Percentiles rank a stretch among this genome's conserved stretches.
Evolutionary conservation across 1,140 invertebrate species (phyloP).

Genomic region (Trichonephila clavipes): DNA sequence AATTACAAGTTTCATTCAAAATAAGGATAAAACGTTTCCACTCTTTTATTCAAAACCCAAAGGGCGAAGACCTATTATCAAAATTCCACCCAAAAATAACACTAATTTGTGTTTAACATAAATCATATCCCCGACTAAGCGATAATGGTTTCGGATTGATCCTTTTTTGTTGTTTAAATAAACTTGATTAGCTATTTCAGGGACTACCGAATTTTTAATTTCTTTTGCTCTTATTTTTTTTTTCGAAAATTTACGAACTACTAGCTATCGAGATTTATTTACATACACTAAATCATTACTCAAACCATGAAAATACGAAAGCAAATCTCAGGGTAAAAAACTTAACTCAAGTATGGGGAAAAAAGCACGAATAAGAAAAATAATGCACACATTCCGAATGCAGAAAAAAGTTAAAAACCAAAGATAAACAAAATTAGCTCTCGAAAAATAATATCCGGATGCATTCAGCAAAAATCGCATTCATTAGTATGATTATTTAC

Average conservation of each 20-base stretch:
- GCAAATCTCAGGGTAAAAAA: background rate
- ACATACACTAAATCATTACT: background rate
- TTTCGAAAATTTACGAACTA: background rate
- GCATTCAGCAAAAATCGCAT: background rate
- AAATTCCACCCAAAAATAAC: too few species aligned
- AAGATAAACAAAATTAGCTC: slow-evolving; percentile 59
- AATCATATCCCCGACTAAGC: too few species aligned
- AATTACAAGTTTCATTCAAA: too few species aligned
- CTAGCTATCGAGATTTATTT: background rate
- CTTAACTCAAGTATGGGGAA: background rate
- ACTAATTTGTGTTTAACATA: too few species aligned
- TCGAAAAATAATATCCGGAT: slow-evolving; percentile 17
- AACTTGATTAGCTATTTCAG: too few species aligned
- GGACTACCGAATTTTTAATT: too few species aligned
- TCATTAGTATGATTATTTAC: slow-evolving; percentile 73
- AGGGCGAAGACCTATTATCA: too few species aligned
- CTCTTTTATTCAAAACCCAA: too few species aligned
- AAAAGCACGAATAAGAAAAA: background rate
- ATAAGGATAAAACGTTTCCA: too few species aligned
- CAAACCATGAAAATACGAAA: background rate
- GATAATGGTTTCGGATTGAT: too few species aligned
- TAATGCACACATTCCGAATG: background rate
- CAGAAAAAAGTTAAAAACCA: slow-evolving; percentile 6
- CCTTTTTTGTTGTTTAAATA: too few species aligned
- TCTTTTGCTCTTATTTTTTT: too few species aligned